phyloP scores from a whole-genome alignment of 2,797 vertebrate genomes.

The Taeniopygia guttata region DNA sequence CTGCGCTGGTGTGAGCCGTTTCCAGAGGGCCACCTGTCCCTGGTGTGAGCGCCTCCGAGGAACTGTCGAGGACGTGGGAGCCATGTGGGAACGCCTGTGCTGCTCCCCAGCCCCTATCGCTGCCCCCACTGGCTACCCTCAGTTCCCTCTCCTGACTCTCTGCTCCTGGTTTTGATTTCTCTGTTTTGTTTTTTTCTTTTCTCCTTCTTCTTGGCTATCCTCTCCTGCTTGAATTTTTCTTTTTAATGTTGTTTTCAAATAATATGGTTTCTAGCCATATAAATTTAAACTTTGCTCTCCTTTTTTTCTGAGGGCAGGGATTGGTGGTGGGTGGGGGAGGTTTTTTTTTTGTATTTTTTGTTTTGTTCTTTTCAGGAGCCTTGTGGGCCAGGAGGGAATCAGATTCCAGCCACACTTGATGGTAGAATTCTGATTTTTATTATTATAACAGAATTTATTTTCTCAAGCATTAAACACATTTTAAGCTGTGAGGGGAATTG shows the following conservation, averaged over 20 bases:
- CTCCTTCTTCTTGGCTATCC: background rate
- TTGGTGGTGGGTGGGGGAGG: background rate
- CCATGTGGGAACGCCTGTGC: background rate
- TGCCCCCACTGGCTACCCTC: background rate
- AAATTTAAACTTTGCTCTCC: conserved; percentile 34
- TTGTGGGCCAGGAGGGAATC: conserved; percentile 21
- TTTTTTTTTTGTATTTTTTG: background rate
- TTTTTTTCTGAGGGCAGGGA: conserved; percentile 26
- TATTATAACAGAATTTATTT: conserved; percentile 44
- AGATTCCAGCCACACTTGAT: conserved; percentile 37
- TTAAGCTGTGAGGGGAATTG: conserved; percentile 47
- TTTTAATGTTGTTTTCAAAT: background rate
- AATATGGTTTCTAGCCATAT: conserved; percentile 41
- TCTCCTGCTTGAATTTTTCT: background rate
- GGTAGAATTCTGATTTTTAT: conserved; percentile 40
- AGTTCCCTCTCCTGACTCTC: background rate
- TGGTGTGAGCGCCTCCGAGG: conserved; percentile 1
- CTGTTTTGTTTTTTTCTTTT: background rate
- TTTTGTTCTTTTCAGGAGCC: conserved; percentile 26
- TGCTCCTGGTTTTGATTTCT: conserved; percentile 9
- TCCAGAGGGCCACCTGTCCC: conserved; percentile 10
- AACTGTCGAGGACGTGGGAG: conserved; percentile 25
- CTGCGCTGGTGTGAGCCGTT: conserved; percentile 12
- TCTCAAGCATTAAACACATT: conserved; percentile 57
- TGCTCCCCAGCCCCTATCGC: background rate